Evolutionary conservation across 2,113 vertebrate genomes (phyloP).

Genomic region (Herpailurus yagouaroundi): DNA sequence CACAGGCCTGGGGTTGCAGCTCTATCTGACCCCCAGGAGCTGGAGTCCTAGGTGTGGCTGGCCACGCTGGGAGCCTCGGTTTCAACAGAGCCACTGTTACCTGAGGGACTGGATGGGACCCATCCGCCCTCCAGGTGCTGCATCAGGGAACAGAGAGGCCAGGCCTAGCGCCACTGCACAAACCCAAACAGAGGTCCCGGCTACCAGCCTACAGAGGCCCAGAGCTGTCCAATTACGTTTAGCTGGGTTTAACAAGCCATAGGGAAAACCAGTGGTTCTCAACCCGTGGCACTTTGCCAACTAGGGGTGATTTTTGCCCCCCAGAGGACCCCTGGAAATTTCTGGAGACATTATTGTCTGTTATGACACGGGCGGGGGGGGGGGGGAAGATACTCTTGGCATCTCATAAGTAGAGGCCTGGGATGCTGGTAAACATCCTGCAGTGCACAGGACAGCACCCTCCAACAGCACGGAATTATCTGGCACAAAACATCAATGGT

Average conservation of each 20-base stretch:
- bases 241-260: constrained; percentile 80
- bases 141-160: background rate
- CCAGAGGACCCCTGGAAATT: background rate
- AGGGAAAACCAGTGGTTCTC: constrained; percentile 53
- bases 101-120: background rate
- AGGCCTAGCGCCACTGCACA: constrained; percentile 82
- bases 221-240: constrained; percentile 76
- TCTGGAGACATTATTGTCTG: background rate
- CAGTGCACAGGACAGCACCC: background rate
- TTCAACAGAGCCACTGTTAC: background rate
- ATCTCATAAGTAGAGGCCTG: background rate
- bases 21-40: background rate
- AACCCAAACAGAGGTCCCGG: constrained; percentile 80
- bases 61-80: background rate
- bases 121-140: background rate
- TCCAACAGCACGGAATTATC: background rate
- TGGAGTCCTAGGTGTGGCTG: no score
- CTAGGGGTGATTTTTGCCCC: background rate
- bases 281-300: background rate
- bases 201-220: constrained; percentile 72
- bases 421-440: background rate
- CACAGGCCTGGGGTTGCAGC: fast-evolving
- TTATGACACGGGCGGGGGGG: background rate
- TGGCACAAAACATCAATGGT: background rate
- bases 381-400: background rate